Conservation (phyloP, 2,888 invertebrate species). For the Xylota segnis region DNA sequence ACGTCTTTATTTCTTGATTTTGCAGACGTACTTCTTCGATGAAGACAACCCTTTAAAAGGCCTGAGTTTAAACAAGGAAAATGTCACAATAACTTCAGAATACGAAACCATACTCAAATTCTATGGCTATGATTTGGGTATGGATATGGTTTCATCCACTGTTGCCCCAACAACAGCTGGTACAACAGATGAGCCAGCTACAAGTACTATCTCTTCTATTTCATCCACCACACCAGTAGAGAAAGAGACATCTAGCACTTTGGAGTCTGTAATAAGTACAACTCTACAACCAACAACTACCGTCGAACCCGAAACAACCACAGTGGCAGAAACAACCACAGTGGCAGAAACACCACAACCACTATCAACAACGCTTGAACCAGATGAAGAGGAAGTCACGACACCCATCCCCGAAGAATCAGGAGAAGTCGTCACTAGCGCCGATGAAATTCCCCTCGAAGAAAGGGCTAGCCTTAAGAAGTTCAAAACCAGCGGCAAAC, state of each 20-base stretch:
- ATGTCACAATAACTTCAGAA: conserved; percentile 90
- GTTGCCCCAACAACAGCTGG: conserved; percentile 52
- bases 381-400: conserved; percentile 76
- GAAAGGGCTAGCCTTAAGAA: conserved; percentile 38
- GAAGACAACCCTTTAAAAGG: conserved; percentile 93
- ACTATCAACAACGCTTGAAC: conserved; percentile 77
- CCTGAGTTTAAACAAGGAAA: conserved; percentile 91
- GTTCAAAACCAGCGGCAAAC: conserved; percentile 79
- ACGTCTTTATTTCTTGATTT: neutral
- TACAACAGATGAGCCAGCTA: conserved; percentile 25
- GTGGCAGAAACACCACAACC: conserved; percentile 32
- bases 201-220: conserved; percentile 57
- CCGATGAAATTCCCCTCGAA: conserved; percentile 6
- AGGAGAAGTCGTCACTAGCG: conserved; percentile 35
- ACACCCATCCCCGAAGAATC: conserved; percentile 62
- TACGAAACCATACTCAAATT: conserved; percentile 90
- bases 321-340: conserved; percentile 51
- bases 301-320: conserved; percentile 72
- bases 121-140: conserved; percentile 91
- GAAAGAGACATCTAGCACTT: conserved; percentile 21
- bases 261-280: conserved; percentile 51
- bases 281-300: conserved; percentile 78
- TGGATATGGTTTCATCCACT: conserved; percentile 81
- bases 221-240: conserved; percentile 15
- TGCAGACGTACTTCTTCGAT: conserved; percentile 92